Conservation (phyloP, 2,888 invertebrate species). For the Dromius quadrimaculatus region DNA sequence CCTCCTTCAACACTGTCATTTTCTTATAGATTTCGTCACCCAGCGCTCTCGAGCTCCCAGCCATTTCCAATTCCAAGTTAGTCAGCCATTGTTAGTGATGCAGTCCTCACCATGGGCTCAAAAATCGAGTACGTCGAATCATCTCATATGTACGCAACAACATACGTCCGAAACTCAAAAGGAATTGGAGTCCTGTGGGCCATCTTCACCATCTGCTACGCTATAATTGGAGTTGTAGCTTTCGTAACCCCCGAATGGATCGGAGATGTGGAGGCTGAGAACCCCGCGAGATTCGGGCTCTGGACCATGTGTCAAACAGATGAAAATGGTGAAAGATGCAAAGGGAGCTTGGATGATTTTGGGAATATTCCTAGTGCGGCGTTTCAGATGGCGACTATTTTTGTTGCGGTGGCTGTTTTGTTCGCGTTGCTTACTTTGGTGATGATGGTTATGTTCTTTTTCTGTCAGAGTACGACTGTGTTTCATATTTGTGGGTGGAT, state of each 20-base stretch:
- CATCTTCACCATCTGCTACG: conserved; percentile 96
- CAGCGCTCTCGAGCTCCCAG: neutral
- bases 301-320: conserved; percentile 90
- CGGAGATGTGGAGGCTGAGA: conserved; percentile 85
- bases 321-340: conserved; percentile 84
- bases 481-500: conserved; percentile 96
- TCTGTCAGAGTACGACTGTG: conserved; percentile 92
- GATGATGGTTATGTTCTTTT: conserved; percentile 92
- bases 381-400: conserved; percentile 87
- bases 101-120: conserved; percentile 78
- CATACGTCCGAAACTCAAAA: conserved; percentile 91
- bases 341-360: conserved; percentile 86
- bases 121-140: conserved; percentile 94
- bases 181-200: conserved; percentile 98
- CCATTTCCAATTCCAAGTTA: neutral
- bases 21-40: neutral
- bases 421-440: conserved; percentile 89
- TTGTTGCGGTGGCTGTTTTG: conserved; percentile 87
- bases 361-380: conserved; percentile 84
- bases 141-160: conserved; percentile 90
- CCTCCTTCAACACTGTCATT: neutral
- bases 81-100: conserved; percentile 29
- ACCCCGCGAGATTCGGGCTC: conserved; percentile 91
- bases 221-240: conserved; percentile 93
- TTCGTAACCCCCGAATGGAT: conserved; percentile 97